Evolutionary conservation across 2,797 vertebrate species (phyloP).

Genomic region (Ateles fusciceps): DNA sequence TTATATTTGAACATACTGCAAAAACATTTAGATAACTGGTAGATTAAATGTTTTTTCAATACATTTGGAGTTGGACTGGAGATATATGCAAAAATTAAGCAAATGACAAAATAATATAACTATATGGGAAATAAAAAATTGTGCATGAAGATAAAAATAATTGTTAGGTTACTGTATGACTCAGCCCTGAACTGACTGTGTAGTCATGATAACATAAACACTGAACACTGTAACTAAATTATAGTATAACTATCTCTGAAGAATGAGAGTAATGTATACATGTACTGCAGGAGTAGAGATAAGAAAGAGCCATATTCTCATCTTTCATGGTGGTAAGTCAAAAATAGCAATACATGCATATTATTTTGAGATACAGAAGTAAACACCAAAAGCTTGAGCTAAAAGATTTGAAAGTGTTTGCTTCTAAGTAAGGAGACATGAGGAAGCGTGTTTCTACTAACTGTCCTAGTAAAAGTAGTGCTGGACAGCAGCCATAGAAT

Average conservation of each 20-base stretch:
- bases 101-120: neutral
- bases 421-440: neutral
- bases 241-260: neutral
- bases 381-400: neutral
- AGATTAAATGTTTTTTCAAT: too few species aligned
- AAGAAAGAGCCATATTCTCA: neutral
- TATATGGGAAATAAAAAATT: neutral
- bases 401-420: neutral
- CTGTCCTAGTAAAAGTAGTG: neutral
- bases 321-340: neutral
- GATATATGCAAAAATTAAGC: neutral
- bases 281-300: neutral
- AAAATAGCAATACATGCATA: neutral
- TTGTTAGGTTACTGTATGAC: neutral
- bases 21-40: neutral
- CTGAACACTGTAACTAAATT: neutral
- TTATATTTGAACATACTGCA: neutral
- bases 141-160: neutral
- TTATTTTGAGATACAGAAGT: neutral
- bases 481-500: neutral
- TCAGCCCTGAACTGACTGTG: neutral
- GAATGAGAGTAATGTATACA: neutral
- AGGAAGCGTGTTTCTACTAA: neutral
- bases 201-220: neutral
- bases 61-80: neutral